Base-by-base conservation (phyloP, 2,888 invertebrate genomes). In the Piscicola geometra region DNA sequence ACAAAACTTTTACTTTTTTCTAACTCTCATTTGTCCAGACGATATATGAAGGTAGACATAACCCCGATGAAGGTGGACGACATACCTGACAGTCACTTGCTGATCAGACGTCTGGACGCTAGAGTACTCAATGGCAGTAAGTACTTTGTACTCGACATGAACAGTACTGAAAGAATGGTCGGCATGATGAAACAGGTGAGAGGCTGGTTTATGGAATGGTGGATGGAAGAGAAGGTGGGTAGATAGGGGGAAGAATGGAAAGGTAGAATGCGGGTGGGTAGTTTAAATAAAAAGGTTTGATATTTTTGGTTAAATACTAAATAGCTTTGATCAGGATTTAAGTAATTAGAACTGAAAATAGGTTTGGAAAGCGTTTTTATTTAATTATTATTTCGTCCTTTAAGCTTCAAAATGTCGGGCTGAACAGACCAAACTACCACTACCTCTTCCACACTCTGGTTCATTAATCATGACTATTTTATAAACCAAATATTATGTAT, bases 111-210 rank as follows among this genome's bases (percentile, higher is more conserved):
- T 9, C n/a, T 75, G 60, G 75, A 75, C 60, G 47, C 69, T n/a
- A 75, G 35, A n/a, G 33, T 47, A 21, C n/a, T 36, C 36, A 70
- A 30, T 33, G 75, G 75, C 1, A 68, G 68, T 60, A 75, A 75
- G 32, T 70, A 56, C 75, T 50, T 75, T 68, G 70, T 75, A 33
- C n/a, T 75, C 12, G 75, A 75, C 75, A 56, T 75, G 33, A 33
- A 41, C 70, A 56, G 70, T n/a, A 92, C 93, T 81, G 93, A 94
- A 83, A 93, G 94, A 32, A 91, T 96, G 82, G 91, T 92, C 83
- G 91, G 92, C 84, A 89, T 94, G 80, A 88, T 93, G 82, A 89
- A 91, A 81, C 93, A 93, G 87, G 93, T 93, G 84, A 91, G 91
- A 56, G 41, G 41, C 15, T 9, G 41, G 5, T 5, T 5, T 5